Evolutionary conservation across 2,888 invertebrate species (phyloP), one percentile per base, ranked within the genome.

Genomic region (Lamproptera curius): DNA sequence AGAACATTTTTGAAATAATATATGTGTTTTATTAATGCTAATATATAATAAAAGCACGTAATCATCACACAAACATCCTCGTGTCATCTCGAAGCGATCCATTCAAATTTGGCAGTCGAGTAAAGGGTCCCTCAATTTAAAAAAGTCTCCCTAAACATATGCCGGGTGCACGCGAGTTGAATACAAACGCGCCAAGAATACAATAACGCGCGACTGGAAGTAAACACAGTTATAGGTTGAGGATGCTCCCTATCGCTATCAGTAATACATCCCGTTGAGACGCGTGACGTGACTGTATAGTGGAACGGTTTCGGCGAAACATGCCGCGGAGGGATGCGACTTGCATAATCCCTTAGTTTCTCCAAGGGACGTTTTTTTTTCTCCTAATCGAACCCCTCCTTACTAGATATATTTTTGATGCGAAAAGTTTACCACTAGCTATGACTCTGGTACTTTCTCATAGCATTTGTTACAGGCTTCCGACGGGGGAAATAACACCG

Each of bases 191-290:
- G 57, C 56, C 60, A 72, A 73, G 76, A 77, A 76, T 70, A 76
- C 76, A 73, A 73, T 75, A 73, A 77, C 75, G 75, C 73, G 74
- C 80, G 77, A 81, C 75, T 73, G 67, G 65, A 63, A 67, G 48
- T 42, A 63, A 67, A 63, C 57, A 78, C 73, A 68, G 75, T 76
- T 78, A 76, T 63, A 58, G 62, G 60, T 54, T 58, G 50, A 28
- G 38, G 54, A 60, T 67, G 54, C 65, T 68, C 67, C 65, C 69
- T 61, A 56, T 57, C 71, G 66, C 70, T 73, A 76, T 78, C 74
- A 68, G 68, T 72, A 70, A 66, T 63, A 74, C 76, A 81, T 81
- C 83, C 81, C 80, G 72, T 65, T 76, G 76, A 78, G 79, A 70
- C 62, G 70, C 80, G 85, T 83, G 85, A 84, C 73, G 61, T 51